Base-by-base conservation (phyloP, 2,113 vertebrate genomes). In the Alligator sinensis region DNA sequence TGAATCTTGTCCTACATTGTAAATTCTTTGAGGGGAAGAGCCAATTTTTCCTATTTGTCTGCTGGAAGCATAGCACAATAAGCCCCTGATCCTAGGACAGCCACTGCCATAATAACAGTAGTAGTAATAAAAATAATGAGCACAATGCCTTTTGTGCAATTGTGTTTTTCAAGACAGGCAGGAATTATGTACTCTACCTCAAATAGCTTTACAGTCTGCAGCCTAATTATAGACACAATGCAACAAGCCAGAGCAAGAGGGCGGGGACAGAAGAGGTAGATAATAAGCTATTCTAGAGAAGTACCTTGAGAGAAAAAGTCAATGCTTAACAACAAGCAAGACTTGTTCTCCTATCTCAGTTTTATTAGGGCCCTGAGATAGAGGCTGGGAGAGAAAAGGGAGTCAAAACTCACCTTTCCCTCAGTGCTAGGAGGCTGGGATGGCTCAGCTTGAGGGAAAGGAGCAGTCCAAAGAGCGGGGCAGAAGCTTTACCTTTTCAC, bases 81-180 rank as follows among this genome's bases (percentile, higher is more conserved):
- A 9, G 19, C 85, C 83, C 9, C 64, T 61, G n/a, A 95, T 21
- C 87, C 64, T 94, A 75, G 77, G 64, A 82, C 74, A 80, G 27
- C 10, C 77, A 25, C 75, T 2, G 1, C 13, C 74, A 77, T 14
- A 79, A 62, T 58, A 63, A 16, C 13, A 3, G 17, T 18, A 4
- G 21, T 18, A 30, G 30, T 3, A 11, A 84, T 14, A 15, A 61
- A 18, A 19, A 85, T 55, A 0, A 80, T 2, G 0, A 88, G 5
- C 1, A 54, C 0, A 0, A 77, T 95, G 86, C 74, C 74, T 84
- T 76, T 38, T 4, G 34, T 0, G 0, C 2, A 0, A 47, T 0
- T 0, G 30, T 24, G 27, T 30, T 82, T 85, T 92, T 70, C 0
- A 0, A 83, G 38, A 79, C 1, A 3, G 72, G 76, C 12, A 7